Percentiles rank a stretch among this genome's conserved stretches.
Conservation (phyloP, 2,888 invertebrate genomes). For the Agriopis leucophaearia region DNA sequence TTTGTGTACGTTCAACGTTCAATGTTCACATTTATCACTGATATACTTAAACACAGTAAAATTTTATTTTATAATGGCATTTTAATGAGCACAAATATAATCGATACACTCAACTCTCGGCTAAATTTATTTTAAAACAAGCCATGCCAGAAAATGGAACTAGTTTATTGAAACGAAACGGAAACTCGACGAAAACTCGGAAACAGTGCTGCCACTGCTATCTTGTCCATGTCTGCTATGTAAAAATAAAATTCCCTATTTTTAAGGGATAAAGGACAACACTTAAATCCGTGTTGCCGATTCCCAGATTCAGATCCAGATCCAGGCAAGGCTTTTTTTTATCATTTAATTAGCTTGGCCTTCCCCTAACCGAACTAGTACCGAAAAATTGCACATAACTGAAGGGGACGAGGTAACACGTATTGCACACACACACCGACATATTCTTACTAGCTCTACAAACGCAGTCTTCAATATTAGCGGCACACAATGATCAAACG, state of each 20-base stretch:
- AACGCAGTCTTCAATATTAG: too few species aligned
- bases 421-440: too few species aligned
- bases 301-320: too few species aligned
- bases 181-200: constrained; percentile 11
- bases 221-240: background rate
- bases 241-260: background rate
- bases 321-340: too few species aligned
- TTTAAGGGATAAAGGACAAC: too few species aligned
- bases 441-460: too few species aligned
- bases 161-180: constrained; percentile 17
- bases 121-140: constrained; percentile 18
- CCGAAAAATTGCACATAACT: too few species aligned
- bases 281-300: too few species aligned
- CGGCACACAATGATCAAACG: too few species aligned
- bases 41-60: background rate
- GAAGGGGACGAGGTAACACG: too few species aligned
- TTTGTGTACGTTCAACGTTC: background rate
- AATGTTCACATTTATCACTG: constrained; percentile 1
- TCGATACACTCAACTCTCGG: constrained; percentile 18
- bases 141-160: constrained; percentile 14
- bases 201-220: constrained; percentile 12
- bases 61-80: background rate
- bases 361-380: too few species aligned
- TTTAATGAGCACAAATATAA: constrained; percentile 9
- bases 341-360: too few species aligned